phyloP scores from a whole-genome alignment of 2,888 invertebrate species.

The Lingula anatina region DNA sequence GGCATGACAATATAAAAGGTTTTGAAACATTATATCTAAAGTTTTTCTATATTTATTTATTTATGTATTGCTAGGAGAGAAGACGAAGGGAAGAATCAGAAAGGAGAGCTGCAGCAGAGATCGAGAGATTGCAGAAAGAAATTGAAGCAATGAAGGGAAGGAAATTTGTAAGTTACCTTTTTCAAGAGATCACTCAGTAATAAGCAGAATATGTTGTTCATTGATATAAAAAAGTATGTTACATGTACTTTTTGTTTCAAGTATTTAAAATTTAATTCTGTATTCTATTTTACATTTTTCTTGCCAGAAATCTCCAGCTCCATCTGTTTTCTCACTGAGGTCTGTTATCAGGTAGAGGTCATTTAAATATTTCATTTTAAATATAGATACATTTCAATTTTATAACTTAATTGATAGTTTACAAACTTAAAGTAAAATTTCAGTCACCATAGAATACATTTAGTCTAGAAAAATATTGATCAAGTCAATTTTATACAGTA shows the following conservation, averaged over 20 bases:
- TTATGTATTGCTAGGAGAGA: constrained; percentile 22
- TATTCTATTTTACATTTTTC: background rate
- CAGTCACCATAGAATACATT: background rate
- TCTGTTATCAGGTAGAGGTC: constrained; percentile 5
- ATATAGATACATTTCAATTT: background rate
- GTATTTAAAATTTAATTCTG: background rate
- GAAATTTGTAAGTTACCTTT: background rate
- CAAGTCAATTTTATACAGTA: background rate
- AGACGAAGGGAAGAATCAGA: constrained; percentile 27
- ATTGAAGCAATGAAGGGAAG: constrained; percentile 18
- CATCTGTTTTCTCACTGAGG: constrained; percentile 2
- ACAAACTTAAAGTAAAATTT: background rate
- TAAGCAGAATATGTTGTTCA: background rate
- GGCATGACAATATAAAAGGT: background rate
- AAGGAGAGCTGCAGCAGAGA: constrained; percentile 28
- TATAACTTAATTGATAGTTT: background rate
- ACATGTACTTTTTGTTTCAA: background rate
- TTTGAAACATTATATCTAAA: background rate
- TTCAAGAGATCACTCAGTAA: background rate
- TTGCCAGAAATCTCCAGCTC: constrained; percentile 23
- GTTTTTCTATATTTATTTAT: constrained; percentile 2
- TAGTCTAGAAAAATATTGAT: background rate
- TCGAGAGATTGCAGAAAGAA: constrained; percentile 30
- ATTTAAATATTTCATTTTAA: background rate
- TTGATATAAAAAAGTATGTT: background rate